Percentiles rank a stretch among this genome's conserved stretches.
phyloP scores from a whole-genome alignment of 2,888 invertebrate genomes.

The Amorpha juglandis region DNA sequence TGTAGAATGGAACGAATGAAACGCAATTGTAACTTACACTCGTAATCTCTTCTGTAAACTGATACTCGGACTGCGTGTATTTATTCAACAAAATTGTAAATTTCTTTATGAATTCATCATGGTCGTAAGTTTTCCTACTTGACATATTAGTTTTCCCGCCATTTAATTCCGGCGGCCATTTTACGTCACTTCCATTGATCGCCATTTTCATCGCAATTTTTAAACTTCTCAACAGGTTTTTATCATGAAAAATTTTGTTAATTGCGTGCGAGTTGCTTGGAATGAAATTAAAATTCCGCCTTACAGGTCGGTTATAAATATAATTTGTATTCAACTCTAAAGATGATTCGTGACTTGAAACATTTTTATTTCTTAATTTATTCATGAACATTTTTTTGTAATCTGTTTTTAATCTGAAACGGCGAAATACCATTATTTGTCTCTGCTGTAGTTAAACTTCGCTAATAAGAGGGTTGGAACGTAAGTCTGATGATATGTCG shows the following conservation, averaged over 20 bases:
- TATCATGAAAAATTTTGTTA: neutral
- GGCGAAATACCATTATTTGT: neutral
- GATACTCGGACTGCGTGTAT: conserved; percentile 43
- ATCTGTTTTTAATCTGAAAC: conserved; percentile 51
- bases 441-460: no score
- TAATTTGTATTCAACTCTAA: neutral
- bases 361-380: neutral
- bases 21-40: conserved; percentile 42
- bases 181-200: neutral
- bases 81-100: conserved; percentile 55
- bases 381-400: conserved; percentile 39
- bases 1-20: no score
- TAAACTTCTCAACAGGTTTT: neutral
- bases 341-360: neutral
- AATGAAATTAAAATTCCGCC: conserved; percentile 4
- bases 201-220: conserved; percentile 6
- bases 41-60: conserved; percentile 56
- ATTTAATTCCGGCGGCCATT: neutral
- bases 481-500: no score
- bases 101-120: conserved; percentile 42
- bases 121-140: conserved; percentile 35
- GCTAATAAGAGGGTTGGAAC: no score
- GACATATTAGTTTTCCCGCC: neutral
- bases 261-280: neutral
- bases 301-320: neutral